Evolutionary conservation across 1,140 invertebrate genomes (phyloP).

Genomic region (Planococcus citri): DNA sequence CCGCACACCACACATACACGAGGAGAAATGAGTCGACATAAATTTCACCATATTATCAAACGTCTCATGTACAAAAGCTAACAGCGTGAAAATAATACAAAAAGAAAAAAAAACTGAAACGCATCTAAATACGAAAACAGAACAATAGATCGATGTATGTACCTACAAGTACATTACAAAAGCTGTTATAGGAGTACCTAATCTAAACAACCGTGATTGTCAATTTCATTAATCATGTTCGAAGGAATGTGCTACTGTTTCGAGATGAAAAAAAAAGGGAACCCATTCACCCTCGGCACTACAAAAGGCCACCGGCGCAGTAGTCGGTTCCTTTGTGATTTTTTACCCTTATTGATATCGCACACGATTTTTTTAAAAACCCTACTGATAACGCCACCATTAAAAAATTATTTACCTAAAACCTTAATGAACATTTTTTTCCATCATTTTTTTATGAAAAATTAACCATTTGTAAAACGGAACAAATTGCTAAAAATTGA

Average conservation of each 20-base stretch:
- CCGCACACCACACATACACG: too few species aligned
- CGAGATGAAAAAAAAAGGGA: too few species aligned
- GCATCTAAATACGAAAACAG: background rate
- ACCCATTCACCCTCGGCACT: background rate
- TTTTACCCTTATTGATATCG: background rate
- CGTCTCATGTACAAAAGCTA: background rate
- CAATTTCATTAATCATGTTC: constrained; percentile 17
- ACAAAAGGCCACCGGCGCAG: constrained; percentile 16
- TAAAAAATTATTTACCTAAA: background rate
- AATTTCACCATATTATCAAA: constrained; percentile 9
- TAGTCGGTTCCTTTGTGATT: constrained; percentile 14
- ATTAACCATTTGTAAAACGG: background rate
- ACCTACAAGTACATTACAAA: too few species aligned
- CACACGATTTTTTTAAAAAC: background rate
- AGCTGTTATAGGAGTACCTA: constrained; percentile 2
- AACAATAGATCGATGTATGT: constrained; percentile 9
- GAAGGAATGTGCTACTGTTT: constrained; percentile 14
- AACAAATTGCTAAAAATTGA: background rate
- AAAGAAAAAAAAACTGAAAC: background rate
- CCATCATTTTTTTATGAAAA: constrained; percentile 1
- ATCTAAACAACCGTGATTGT: constrained; percentile 15
- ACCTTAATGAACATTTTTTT: background rate
- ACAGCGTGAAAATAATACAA: background rate
- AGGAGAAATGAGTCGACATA: constrained; percentile 5
- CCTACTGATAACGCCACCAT: background rate